Evolutionary conservation across 2,888 invertebrate genomes (phyloP), one percentile per base, ranked within the genome.

Genomic region (Limnephilus lunatus): DNA sequence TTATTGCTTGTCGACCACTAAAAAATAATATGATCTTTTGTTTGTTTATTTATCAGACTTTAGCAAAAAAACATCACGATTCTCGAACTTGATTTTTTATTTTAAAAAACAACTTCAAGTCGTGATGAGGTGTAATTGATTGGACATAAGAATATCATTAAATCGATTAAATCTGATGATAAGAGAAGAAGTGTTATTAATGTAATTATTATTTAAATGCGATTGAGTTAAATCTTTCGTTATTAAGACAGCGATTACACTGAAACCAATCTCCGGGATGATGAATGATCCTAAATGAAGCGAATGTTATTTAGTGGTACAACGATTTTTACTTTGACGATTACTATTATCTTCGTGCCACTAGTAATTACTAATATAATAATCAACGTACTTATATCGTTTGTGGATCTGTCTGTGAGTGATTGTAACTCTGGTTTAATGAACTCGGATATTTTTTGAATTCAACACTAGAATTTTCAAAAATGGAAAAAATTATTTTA

Each of bases 181-280:
- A 44, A 39, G 44, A 15, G 53, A 86, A 85, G 2, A 86, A 31
- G 48, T 86, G 86, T 86, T 86, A 48, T 48, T 86, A 86, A 86
- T 86, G 86, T 86, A 53, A 48, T 48, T 86, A 86, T 53, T 86
- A 48, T 44, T 44, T 39, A 5, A 48, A 44, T 48, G 14, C 1
- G 44, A 90, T 90, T 48, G 19, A 44, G 39, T 7, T 44, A 81
- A 90, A 81, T 32, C 48, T 82, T 81, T 81, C 90, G 7, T 82
- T 81, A 82, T 30, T 81, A 32, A 39, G 89, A 89, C 89, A 88
- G n/a, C 25, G 68, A 68, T n/a, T 68, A 68, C 0, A 68, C 7
- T 68, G 25, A 68, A 68, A 68, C 25, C n/a, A 68, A 68, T 68
- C 19, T 68, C 68, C 7, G 5, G 25, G 2, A 68, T 68, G 68